A percentile compares a stretch with the other conserved stretches of the same genome.
Evolutionary conservation across 2,797 vertebrate species (phyloP).

Genomic region (Mus caroli): DNA sequence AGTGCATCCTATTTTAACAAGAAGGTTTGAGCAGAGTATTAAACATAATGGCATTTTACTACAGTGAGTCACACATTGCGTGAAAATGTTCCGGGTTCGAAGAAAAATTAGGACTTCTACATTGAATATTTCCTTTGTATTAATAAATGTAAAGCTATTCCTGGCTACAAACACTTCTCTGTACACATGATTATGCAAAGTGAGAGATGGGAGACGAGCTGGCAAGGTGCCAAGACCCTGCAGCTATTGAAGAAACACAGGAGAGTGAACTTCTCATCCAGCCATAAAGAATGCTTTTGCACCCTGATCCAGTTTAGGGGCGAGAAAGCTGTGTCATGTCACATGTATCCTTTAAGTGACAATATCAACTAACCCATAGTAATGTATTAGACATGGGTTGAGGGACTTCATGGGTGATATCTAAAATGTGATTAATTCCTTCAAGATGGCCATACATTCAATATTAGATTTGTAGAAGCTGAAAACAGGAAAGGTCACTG

Average conservation of each 20-base stretch:
- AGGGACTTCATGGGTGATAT: neutral
- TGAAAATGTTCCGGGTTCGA: conserved; percentile 11
- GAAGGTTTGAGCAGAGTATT: conserved; percentile 7
- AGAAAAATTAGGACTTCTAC: conserved; percentile 32
- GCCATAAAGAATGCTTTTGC: neutral
- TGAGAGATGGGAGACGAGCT: neutral
- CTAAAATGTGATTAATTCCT: conserved; percentile 23
- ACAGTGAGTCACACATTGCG: conserved; percentile 19
- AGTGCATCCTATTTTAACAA: conserved; percentile 39
- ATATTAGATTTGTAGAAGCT: conserved; percentile 27
- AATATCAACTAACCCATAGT: neutral
- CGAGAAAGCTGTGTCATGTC: neutral
- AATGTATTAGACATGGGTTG: neutral
- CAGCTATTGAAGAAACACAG: neutral
- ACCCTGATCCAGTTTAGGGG: neutral
- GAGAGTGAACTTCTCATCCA: neutral
- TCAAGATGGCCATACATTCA: neutral
- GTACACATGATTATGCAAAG: neutral
- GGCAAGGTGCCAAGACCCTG: neutral
- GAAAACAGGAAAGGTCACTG: neutral
- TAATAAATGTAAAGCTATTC: conserved; percentile 14
- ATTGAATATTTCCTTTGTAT: neutral
- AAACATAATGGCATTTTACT: conserved; percentile 29
- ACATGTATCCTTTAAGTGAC: neutral
- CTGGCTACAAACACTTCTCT: conserved; percentile 3